phyloP scores from a whole-genome alignment of 2,888 invertebrate species.

The Himalopsyche japonica region DNA sequence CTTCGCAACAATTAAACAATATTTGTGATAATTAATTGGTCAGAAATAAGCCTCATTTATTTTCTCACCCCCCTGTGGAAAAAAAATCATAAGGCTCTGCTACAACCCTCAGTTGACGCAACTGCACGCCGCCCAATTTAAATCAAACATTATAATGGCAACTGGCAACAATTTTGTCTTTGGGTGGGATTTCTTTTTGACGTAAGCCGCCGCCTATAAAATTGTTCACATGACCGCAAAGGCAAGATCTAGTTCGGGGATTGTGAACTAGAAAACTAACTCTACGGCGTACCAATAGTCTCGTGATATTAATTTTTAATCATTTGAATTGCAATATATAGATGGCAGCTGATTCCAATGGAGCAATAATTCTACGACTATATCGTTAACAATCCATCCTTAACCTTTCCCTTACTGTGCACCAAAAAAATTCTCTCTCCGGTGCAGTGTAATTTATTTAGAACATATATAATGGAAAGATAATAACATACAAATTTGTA shows the following conservation, averaged over 20 bases:
- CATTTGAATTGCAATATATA: too few species aligned
- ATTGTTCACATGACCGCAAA: not conserved
- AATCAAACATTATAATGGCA: conserved; percentile 13
- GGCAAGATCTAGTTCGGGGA: not conserved
- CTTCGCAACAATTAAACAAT: not conserved
- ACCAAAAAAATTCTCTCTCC: too few species aligned
- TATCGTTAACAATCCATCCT: too few species aligned
- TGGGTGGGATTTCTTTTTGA: conserved; percentile 26
- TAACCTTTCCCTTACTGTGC: too few species aligned
- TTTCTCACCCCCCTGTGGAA: not conserved
- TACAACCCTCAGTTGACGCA: not conserved
- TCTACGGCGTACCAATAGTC: not conserved
- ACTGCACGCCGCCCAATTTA: conserved; percentile 24
- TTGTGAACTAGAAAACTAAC: not conserved
- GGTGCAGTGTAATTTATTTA: too few species aligned
- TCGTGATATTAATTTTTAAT: too few species aligned
- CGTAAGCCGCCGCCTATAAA: not conserved
- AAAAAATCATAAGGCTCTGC: not conserved
- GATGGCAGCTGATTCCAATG: too few species aligned
- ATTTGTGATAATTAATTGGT: too few species aligned
- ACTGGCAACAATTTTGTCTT: conserved; percentile 26
- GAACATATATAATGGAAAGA: too few species aligned
- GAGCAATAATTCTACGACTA: too few species aligned
- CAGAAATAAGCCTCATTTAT: too few species aligned
- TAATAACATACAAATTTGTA: too few species aligned